Evolutionary conservation across 2,797 vertebrate species (phyloP).

Genomic region (Darevskia mixta): DNA sequence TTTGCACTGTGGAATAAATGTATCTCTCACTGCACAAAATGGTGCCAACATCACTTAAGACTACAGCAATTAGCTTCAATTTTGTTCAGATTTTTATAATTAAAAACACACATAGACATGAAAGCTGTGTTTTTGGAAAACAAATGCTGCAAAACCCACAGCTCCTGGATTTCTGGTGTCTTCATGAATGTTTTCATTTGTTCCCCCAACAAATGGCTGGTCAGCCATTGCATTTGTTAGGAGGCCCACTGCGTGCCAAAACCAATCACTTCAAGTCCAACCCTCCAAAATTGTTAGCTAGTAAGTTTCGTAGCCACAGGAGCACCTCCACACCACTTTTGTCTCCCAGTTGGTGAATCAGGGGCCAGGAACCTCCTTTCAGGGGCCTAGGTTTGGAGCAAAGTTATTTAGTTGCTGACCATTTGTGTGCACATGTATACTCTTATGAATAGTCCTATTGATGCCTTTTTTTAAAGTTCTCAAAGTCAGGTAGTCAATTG

Average conservation of each 20-base stretch:
- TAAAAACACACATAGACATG: neutral
- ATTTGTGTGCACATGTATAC: neutral
- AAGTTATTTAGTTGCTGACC: neutral
- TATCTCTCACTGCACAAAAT: constrained; percentile 22
- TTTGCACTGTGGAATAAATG: constrained; percentile 43
- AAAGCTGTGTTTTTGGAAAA: constrained; percentile 5
- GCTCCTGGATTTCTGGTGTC: neutral
- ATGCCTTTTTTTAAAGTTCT: neutral
- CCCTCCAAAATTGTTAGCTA: neutral
- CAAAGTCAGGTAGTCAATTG: too few relatives aligned
- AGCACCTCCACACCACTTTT: neutral
- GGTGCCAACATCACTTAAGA: constrained; percentile 17
- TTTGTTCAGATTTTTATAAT: neutral
- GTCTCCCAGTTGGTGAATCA: neutral
- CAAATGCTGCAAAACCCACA: constrained; percentile 14
- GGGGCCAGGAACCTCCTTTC: neutral
- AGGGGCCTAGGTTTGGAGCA: too few relatives aligned
- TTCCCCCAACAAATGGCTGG: too few relatives aligned
- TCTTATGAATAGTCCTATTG: neutral
- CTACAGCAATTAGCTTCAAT: constrained; percentile 29
- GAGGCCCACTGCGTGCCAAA: too few relatives aligned
- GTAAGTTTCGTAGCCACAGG: neutral
- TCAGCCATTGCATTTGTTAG: too few relatives aligned
- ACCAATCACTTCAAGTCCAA: neutral
- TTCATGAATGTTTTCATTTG: neutral